These are phyloP conservation scores for Acomys russatus DNA, from an alignment of 2,797 vertebrate genomes.

Conservation along the genomic window DNA sequence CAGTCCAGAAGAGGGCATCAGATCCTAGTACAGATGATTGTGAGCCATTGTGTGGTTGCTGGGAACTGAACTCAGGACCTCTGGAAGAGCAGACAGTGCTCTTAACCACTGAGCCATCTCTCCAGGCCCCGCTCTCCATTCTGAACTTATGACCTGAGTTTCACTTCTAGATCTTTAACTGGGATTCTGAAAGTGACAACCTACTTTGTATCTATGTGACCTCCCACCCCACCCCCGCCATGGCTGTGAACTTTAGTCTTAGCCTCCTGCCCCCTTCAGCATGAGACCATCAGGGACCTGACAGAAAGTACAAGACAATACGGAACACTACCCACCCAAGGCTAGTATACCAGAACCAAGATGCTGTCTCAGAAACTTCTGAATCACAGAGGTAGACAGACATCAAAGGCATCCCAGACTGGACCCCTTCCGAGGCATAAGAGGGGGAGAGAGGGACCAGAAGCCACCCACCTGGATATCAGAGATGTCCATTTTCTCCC, in stretches of 20 bases:
- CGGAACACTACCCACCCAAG: not conserved
- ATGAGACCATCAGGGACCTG: not conserved
- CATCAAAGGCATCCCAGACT: not conserved
- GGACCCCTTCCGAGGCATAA: not conserved
- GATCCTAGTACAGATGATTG: too few relatives aligned
- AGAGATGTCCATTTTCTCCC: slow-evolving; percentile 97
- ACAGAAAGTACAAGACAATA: not conserved
- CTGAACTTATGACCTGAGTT: not conserved
- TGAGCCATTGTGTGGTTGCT: too few relatives aligned
- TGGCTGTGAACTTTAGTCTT: not conserved
- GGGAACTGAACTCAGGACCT: too few relatives aligned
- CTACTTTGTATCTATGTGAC: too few relatives aligned
- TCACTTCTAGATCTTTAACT: not conserved
- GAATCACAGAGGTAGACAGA: not conserved
- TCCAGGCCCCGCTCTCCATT: too few relatives aligned
- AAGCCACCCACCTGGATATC: slow-evolving; percentile 94
- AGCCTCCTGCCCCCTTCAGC: not conserved
- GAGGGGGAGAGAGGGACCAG: not conserved
- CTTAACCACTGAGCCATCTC: too few relatives aligned
- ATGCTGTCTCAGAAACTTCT: not conserved
- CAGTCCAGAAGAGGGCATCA: too few relatives aligned
- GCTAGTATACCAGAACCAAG: not conserved
- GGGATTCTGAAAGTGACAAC: not conserved
- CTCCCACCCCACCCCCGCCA: too few relatives aligned
- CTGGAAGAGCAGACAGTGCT: not conserved